These are phyloP conservation scores for Percopsis transmontana DNA, from an alignment of 2,113 vertebrate genomes.

Conservation along the genomic window DNA sequence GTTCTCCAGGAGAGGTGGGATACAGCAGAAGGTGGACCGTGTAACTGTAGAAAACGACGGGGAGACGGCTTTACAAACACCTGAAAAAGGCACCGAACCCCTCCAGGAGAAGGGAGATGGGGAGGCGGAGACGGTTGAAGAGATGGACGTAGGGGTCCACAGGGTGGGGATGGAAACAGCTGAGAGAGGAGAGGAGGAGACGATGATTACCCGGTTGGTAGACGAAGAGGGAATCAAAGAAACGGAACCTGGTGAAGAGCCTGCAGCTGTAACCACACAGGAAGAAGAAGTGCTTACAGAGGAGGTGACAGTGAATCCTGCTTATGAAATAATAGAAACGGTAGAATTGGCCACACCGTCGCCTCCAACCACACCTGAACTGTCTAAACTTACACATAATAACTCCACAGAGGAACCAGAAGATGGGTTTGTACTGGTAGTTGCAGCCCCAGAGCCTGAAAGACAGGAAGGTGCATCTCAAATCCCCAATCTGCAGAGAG, in stretches of 20 bases:
- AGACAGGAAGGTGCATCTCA: neutral
- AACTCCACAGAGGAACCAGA: neutral
- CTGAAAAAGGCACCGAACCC: conserved; percentile 19
- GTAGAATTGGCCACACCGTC: neutral
- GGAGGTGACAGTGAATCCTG: conserved; percentile 22
- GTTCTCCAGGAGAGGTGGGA: conserved; percentile 13
- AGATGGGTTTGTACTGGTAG: neutral
- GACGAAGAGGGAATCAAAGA: neutral
- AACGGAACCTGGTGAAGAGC: neutral
- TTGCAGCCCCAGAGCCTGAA: conserved; percentile 3
- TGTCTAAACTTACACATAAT: neutral
- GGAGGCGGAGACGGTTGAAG: neutral
- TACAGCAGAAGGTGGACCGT: conserved; percentile 8
- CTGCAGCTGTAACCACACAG: neutral
- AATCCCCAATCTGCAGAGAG: conserved; percentile 12
- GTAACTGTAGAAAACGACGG: conserved; percentile 1
- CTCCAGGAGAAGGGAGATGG: neutral
- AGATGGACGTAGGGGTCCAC: neutral
- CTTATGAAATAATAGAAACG: neutral
- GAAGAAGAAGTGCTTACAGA: neutral
- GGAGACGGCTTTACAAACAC: conserved; percentile 4
- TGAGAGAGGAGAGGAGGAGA: neutral
- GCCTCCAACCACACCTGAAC: neutral
- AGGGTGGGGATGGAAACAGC: neutral
- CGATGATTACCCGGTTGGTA: neutral